Base-by-base conservation (phyloP, 2,113 vertebrate genomes). In the Morone chrysops region DNA sequence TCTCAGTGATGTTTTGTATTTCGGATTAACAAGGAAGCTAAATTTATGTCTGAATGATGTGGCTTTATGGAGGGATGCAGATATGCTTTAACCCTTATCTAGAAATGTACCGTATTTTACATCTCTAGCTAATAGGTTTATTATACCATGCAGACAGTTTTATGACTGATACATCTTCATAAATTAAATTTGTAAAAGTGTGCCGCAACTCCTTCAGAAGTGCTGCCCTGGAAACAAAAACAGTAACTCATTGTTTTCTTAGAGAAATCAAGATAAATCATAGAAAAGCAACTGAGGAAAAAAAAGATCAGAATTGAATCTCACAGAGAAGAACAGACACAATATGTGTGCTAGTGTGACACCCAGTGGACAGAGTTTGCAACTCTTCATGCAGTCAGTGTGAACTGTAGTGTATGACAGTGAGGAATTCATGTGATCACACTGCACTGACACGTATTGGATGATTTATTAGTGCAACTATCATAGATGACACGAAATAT, bases 341-440 rank as follows among this genome's bases (percentile, higher is more conserved):
- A 80, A 74, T 57, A 61, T 59, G 16, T 88, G 79, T 81, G 47
- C 56, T 79, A 63, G 66, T 77, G 80, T 53, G 83, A 85, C 89
- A 81, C 65, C 85, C 36, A 79, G 87, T 92, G 90, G 90, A 79
- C 68, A 84, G 20, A 67, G 16, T 36, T 14, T 48, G 48, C 38
- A 77, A 61, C 50, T 80, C 38, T 13, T 74, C 43, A 53, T 66
- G 22, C 22, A 63, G 41, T 40, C 40, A 63, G 12, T 31, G 18
- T 36, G 20, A 43, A n/a, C 18, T 57, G 14, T 7, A 38, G 2
- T 60, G 14, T 7, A 17, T 22, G 18, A 59, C 14, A 38, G 20
- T 18, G 17, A 66, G 11, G 16, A 12, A 14, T 43, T 7, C 11
- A 36, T 7, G 17, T 4, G 36, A 59, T 53, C n/a, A 31, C n/a